Evolutionary conservation across 2,888 invertebrate genomes (phyloP).

Genomic region (Odontocolon sp.): DNA sequence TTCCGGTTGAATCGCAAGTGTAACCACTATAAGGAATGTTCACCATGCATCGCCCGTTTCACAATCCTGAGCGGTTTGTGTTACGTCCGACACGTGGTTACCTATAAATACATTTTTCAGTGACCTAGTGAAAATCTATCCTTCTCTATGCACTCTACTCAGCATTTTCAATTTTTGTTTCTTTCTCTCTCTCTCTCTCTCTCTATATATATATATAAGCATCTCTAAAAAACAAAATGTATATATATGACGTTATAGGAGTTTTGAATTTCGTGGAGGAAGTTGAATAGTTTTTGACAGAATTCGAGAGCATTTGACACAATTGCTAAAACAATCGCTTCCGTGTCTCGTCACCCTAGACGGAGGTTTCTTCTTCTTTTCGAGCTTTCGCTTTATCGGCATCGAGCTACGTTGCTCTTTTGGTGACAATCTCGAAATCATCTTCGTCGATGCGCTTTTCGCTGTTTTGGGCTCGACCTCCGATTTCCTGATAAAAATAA

Average conservation of each 20-base stretch:
- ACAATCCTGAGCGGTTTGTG: background rate
- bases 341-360: slow-evolving; percentile 56
- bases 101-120: slow-evolving; percentile 8
- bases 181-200: too few relatives aligned
- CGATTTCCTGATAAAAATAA: slow-evolving; percentile 41
- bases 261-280: background rate
- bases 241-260: background rate
- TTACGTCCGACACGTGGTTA: background rate
- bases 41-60: background rate
- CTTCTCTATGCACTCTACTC: background rate
- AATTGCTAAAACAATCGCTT: slow-evolving; percentile 61
- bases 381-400: slow-evolving; percentile 40
- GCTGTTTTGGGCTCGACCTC: slow-evolving; percentile 26
- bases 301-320: slow-evolving; percentile 60
- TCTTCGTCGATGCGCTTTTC: slow-evolving; percentile 60
- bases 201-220: too few relatives aligned
- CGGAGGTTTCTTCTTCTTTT: slow-evolving; percentile 50
- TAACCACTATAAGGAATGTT: background rate
- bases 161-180: slow-evolving; percentile 7
- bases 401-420: slow-evolving; percentile 40
- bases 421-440: slow-evolving; percentile 46
- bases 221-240: too few relatives aligned
- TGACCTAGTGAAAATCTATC: background rate
- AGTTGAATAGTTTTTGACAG: slow-evolving; percentile 48
- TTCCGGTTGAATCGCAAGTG: background rate